Evolutionary conservation across 1,140 invertebrate species (phyloP), one percentile per base, ranked within the genome.

Genomic region (Drosophila lacertosa): DNA sequence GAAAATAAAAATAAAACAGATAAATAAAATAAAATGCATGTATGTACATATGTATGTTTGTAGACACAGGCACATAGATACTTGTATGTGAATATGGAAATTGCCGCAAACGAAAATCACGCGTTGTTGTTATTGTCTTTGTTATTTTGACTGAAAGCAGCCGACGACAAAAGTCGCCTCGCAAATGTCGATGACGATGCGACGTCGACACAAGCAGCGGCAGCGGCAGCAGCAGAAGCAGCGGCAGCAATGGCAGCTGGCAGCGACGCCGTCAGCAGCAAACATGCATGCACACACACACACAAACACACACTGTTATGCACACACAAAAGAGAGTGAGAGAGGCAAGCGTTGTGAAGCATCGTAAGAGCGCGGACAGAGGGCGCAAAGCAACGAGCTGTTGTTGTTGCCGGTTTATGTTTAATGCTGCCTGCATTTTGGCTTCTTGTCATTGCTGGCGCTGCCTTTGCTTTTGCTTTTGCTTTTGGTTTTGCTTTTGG

Each of bases 101-200:
- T 65, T 65, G 44, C 51, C 60, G 62, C 53, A 53, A 65, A 65
- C 44, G 58, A 65, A 58, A 51, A 44, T 71, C 53, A 57, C 54
- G 48, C 26, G 59, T 75, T 75, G 71, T 63, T 79, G 59, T 79
- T 75, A 57, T 75, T 75, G 67, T 65, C 67, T 79, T 77, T 77
- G 53, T 70, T 80, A 53, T 74, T 81, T 75, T 67, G 63, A 79
- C 72, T 77, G 75, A 77, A 57, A 50, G 26, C 64, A 59, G 15
- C 45, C 57, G 47, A 63, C 54, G 69, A 73, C 59, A 58, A 74
- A 71, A 60, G 71, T 74, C 42, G 59, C 35, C 48, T 42, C 45
- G 57, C 57, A 63, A 69, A 48, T 39, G 35, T 54, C 35, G 51
- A 39, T 26, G 40, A 32, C 57, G 57, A 68, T 29, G 65, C 65